These are phyloP conservation scores for Melanophora roralis DNA, from an alignment of 2,888 invertebrate species.

Conservation along the genomic window DNA sequence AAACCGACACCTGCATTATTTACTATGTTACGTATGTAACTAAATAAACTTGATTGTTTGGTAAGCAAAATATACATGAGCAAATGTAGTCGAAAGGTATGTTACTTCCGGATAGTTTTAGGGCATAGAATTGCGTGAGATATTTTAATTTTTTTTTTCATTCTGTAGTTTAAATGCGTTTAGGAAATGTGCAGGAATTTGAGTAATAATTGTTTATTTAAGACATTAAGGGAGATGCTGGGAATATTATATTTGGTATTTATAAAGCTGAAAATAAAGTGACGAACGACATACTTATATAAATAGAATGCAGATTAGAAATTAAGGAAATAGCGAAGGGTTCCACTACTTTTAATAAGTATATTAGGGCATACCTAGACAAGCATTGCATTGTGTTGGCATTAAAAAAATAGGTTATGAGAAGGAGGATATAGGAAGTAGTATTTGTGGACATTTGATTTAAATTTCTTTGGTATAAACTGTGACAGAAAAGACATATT, in stretches of 20 bases:
- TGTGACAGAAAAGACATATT: too few species aligned
- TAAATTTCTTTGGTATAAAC: too few species aligned
- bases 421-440: too few species aligned
- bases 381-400: too few species aligned
- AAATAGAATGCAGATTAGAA: not conserved
- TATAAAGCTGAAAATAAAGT: not conserved
- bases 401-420: too few species aligned
- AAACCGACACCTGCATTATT: conserved; percentile 58
- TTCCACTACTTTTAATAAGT: too few species aligned
- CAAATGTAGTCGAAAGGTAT: conserved; percentile 32
- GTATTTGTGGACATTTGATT: too few species aligned
- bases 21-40: not conserved
- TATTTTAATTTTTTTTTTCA: conserved; percentile 4
- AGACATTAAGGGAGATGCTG: not conserved
- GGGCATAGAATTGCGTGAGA: conserved; percentile 56
- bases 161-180: not conserved
- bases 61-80: conserved; percentile 25
- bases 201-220: conserved; percentile 1
- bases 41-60: conserved; percentile 42
- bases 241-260: too few species aligned
- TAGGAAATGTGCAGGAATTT: conserved; percentile 42
- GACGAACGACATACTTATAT: not conserved
- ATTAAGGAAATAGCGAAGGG: too few species aligned
- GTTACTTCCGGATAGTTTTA: conserved; percentile 56
- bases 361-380: too few species aligned